A percentile compares a stretch with the other conserved stretches of the same genome.
Evolutionary conservation across 1,140 invertebrate genomes (phyloP).

Genomic region (Meloidogyne chitwoodi): DNA sequence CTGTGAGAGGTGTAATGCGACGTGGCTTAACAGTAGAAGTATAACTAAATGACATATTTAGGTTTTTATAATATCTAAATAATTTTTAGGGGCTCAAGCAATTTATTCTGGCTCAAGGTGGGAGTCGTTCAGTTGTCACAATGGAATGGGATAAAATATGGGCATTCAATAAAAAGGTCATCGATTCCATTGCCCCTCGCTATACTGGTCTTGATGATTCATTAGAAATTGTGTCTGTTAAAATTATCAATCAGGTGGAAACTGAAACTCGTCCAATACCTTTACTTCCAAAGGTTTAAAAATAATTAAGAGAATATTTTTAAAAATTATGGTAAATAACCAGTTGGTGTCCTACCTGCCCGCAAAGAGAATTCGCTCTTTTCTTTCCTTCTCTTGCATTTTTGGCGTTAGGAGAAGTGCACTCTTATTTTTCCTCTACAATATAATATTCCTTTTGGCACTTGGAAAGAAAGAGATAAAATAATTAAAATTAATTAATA

Average conservation of each 20-base stretch:
- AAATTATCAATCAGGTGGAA: constrained; percentile 6
- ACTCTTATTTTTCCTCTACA: too few species aligned
- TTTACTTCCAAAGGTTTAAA: constrained; percentile 79
- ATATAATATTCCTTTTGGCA: too few species aligned
- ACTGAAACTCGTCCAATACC: constrained; percentile 51
- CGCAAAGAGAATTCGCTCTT: too few species aligned
- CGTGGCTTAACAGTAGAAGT: constrained; percentile 89
- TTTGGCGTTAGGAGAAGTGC: too few species aligned
- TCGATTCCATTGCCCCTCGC: constrained; percentile 83
- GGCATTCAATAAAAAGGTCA: constrained; percentile 96
- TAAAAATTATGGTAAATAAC: not conserved
- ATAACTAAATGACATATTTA: not conserved
- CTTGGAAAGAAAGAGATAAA: too few species aligned
- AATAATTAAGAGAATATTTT: not conserved
- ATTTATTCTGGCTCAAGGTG: constrained; percentile 98
- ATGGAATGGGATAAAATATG: constrained; percentile 99
- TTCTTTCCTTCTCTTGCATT: too few species aligned
- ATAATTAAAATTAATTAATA: too few species aligned
- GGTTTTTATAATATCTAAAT: not conserved
- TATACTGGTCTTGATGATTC: constrained; percentile 78
- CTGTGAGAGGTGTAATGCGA: constrained; percentile 87
- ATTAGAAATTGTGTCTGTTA: constrained; percentile 17
- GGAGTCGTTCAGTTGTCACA: constrained; percentile 88
- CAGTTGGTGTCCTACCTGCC: too few species aligned
- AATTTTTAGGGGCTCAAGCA: constrained; percentile 75